phyloP scores from a whole-genome alignment of 2,888 invertebrate species.

The Tetragonula carbonaria region DNA sequence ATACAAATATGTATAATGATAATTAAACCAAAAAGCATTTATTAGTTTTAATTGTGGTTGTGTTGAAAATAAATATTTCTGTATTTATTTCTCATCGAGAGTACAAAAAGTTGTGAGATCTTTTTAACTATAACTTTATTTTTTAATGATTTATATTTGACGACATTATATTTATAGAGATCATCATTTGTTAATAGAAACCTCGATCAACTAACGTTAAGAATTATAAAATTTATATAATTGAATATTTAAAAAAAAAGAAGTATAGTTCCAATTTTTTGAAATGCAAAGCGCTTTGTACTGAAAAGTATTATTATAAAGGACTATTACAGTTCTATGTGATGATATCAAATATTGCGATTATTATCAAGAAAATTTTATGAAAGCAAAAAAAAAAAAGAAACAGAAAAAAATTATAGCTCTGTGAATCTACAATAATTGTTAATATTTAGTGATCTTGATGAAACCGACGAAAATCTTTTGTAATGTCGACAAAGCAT shows the following conservation, averaged over 20 bases:
- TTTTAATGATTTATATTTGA: slow-evolving; percentile 48
- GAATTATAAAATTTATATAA: slow-evolving; percentile 11
- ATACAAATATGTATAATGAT: neutral
- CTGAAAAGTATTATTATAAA: slow-evolving; percentile 22
- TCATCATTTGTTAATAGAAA: slow-evolving; percentile 29
- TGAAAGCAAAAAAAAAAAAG: neutral
- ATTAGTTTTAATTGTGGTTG: slow-evolving; percentile 6
- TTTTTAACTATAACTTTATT: slow-evolving; percentile 47
- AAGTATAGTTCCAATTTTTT: slow-evolving; percentile 10
- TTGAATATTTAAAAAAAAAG: neutral
- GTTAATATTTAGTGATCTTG: slow-evolving; percentile 32
- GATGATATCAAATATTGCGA: slow-evolving; percentile 14
- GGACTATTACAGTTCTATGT: slow-evolving; percentile 27
- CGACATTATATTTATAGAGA: slow-evolving; percentile 32
- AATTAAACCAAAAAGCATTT: slow-evolving; percentile 1
- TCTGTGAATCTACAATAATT: slow-evolving; percentile 24
- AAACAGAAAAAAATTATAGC: neutral
- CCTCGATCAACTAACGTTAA: neutral
- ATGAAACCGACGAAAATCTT: slow-evolving; percentile 10
- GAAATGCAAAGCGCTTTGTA: slow-evolving; percentile 28
- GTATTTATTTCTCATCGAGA: slow-evolving; percentile 24
- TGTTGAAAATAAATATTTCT: slow-evolving; percentile 46
- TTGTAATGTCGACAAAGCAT: slow-evolving; percentile 23
- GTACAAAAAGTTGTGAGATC: slow-evolving; percentile 43
- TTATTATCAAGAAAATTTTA: slow-evolving; percentile 9